Evolutionary conservation across 1,140 invertebrate species (phyloP).

Genomic region (Dolichoris vasculosae): DNA sequence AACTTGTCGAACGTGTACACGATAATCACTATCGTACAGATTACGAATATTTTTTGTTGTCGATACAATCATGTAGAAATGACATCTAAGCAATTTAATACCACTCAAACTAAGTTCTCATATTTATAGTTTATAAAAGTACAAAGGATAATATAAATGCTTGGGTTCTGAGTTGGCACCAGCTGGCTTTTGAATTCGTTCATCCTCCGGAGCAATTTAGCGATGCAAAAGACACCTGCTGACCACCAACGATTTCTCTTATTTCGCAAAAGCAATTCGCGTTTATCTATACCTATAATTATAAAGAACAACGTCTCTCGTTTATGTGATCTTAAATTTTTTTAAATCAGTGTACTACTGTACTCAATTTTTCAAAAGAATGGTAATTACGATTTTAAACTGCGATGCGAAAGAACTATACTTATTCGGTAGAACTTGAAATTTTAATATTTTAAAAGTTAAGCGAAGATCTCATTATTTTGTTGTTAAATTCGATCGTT

Average conservation of each 20-base stretch:
- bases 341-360: no score
- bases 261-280: not conserved
- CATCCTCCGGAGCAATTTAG: not conserved
- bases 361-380: not conserved
- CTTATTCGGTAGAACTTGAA: no score
- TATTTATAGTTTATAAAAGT: conserved; percentile 19
- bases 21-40: no score
- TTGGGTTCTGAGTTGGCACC: not conserved
- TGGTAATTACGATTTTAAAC: not conserved
- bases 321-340: no score
- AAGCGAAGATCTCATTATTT: no score
- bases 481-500: no score
- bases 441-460: no score
- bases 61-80: no score
- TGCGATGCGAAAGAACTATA: no score
- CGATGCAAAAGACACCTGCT: conserved; percentile 38
- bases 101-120: not conserved
- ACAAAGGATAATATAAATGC: not conserved
- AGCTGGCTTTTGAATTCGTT: conserved; percentile 32
- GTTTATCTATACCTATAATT: not conserved
- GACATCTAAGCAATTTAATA: not conserved
- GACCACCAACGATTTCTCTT: not conserved
- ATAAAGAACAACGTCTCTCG: not conserved
- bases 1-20: no score
- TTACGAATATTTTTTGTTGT: no score